These are phyloP conservation scores for Borostomias antarcticus DNA, from an alignment of 2,797 vertebrate species.

Conservation along the genomic window DNA sequence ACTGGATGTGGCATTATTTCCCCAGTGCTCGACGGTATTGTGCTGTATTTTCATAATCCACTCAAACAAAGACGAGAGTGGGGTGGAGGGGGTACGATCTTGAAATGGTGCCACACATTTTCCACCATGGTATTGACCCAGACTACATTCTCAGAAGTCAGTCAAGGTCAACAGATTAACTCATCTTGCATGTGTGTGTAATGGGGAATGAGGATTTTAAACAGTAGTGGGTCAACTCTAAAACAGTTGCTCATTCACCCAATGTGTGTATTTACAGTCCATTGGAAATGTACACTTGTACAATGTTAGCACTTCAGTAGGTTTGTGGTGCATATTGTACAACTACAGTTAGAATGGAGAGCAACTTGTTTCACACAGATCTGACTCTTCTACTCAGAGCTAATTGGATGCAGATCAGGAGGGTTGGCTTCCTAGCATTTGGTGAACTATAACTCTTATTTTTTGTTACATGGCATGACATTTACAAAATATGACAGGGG, in stretches of 20 bases:
- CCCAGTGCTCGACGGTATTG: neutral
- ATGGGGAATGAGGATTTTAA: no score
- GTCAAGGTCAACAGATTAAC: neutral
- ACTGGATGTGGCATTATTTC: neutral
- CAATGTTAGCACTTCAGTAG: no score
- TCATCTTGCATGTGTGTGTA: neutral
- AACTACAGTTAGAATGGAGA: neutral
- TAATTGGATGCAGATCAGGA: neutral
- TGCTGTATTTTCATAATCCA: neutral
- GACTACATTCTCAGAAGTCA: neutral
- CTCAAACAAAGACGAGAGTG: neutral
- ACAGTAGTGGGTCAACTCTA: neutral
- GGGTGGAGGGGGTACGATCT: no score
- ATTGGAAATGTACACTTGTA: no score
- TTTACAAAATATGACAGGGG: constrained; percentile 6
- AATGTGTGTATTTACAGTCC: no score
- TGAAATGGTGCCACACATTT: no score
- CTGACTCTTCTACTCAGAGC: neutral
- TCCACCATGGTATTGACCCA: no score
- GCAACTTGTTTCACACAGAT: neutral
- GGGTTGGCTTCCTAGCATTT: neutral
- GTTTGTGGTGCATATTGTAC: neutral
- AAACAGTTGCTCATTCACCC: no score
- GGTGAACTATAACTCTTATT: neutral
- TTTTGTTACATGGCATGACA: neutral